These are phyloP conservation scores for Manduca sexta DNA, from an alignment of 1,140 invertebrate species.

Conservation along the genomic window DNA sequence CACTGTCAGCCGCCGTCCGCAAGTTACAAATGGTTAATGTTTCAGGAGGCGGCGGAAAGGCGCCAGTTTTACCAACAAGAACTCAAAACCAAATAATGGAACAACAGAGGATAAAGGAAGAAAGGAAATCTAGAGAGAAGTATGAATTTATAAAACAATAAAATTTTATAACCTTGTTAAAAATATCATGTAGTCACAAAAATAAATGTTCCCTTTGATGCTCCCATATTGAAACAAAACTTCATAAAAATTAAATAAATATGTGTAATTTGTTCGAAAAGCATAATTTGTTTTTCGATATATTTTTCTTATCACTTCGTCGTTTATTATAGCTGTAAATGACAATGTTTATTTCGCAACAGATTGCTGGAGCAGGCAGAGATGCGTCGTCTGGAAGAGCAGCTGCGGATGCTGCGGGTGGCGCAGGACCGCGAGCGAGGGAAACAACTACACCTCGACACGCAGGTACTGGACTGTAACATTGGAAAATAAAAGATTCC, in stretches of 20 bases:
- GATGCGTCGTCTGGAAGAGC: constrained; percentile 72
- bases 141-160: constrained; percentile 27
- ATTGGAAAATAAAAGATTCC: too few relatives aligned
- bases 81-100: constrained; percentile 65
- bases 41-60: constrained; percentile 51
- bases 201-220: too few relatives aligned
- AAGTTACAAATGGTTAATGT: not conserved
- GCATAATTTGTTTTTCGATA: too few relatives aligned
- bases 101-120: constrained; percentile 62
- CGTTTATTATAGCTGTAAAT: not conserved
- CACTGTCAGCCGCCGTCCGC: too few relatives aligned
- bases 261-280: not conserved
- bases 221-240: too few relatives aligned
- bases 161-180: too few relatives aligned
- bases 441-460: constrained; percentile 31
- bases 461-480: constrained; percentile 8
- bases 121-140: constrained; percentile 65
- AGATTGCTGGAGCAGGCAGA: constrained; percentile 71
- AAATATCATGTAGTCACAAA: too few relatives aligned
- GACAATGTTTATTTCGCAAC: constrained; percentile 7
- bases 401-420: constrained; percentile 67
- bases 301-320: not conserved
- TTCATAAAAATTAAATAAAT: too few relatives aligned
- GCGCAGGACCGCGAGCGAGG: constrained; percentile 62
- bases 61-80: constrained; percentile 62